These are phyloP conservation scores for Drosophila acutilabella DNA, from an alignment of 2,888 invertebrate genomes.

Conservation along the genomic window DNA sequence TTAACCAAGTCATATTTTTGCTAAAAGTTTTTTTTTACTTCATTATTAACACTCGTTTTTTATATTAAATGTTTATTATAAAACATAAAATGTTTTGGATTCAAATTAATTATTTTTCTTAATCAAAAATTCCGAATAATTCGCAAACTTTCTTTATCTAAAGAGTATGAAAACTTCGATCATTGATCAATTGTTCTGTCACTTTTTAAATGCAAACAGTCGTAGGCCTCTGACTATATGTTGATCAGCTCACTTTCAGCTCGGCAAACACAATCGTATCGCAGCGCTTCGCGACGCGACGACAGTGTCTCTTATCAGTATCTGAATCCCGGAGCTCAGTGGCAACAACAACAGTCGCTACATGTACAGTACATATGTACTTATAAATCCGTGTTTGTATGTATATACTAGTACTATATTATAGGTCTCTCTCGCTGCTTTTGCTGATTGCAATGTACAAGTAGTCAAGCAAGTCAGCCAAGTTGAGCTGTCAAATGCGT, in stretches of 20 bases:
- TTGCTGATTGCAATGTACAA: conserved; percentile 42
- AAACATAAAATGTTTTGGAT: no score
- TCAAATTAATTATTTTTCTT: neutral
- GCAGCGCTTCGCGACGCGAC: conserved; percentile 27
- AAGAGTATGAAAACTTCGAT: conserved; percentile 12
- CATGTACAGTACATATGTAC: conserved; percentile 14
- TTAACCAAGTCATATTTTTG: no score
- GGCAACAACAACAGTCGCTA: conserved; percentile 15
- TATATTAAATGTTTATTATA: no score
- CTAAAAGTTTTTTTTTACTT: no score
- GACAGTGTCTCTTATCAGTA: conserved; percentile 50
- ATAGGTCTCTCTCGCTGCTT: conserved; percentile 59
- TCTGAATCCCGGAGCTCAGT: conserved; percentile 55
- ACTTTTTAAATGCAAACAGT: conserved; percentile 10
- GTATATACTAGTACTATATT: conserved; percentile 25
- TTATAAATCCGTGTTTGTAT: conserved; percentile 11
- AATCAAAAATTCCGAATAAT: neutral
- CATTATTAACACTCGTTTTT: no score
- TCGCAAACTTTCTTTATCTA: neutral
- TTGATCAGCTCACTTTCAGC: conserved; percentile 71
- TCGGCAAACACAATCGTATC: conserved; percentile 67
- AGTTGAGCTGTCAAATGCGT: conserved; percentile 61
- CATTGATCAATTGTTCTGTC: neutral
- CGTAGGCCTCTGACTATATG: conserved; percentile 40
- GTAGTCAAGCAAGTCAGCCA: conserved; percentile 27